Evolutionary conservation across 2,888 invertebrate genomes (phyloP).

Genomic region (Poecilus cupreus): DNA sequence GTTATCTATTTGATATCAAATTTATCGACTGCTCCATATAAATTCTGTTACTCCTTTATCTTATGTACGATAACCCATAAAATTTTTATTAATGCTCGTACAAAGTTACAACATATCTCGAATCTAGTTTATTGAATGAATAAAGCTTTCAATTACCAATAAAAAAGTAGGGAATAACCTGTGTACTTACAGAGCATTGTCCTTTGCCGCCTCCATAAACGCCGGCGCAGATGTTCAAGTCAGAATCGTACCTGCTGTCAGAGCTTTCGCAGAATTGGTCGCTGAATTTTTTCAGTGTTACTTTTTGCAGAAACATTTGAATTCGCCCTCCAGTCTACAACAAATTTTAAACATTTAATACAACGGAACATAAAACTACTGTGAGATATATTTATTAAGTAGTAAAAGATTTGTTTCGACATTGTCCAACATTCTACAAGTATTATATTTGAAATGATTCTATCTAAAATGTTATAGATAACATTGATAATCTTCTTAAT

Average conservation of each 20-base stretch:
- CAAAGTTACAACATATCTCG: background rate
- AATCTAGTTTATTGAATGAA: background rate
- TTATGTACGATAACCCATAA: background rate
- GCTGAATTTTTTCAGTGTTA: constrained; percentile 69
- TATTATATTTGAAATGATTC: too few relatives aligned
- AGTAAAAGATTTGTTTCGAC: too few relatives aligned
- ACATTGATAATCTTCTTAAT: too few relatives aligned
- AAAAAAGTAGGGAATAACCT: background rate
- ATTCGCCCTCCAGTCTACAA: constrained; percentile 69
- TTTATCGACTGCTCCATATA: constrained; percentile 5
- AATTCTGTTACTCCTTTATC: constrained; percentile 9
- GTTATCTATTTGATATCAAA: constrained; percentile 21
- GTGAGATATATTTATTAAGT: too few relatives aligned
- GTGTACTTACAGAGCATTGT: constrained; percentile 70
- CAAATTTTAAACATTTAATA: background rate
- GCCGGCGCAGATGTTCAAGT: constrained; percentile 72
- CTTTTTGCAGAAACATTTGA: constrained; percentile 70
- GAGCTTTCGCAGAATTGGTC: constrained; percentile 70
- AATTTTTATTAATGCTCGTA: constrained; percentile 10
- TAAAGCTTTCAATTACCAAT: constrained; percentile 11
- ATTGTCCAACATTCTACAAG: too few relatives aligned
- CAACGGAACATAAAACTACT: too few relatives aligned
- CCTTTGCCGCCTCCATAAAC: constrained; percentile 72
- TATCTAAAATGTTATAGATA: too few relatives aligned
- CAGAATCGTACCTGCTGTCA: constrained; percentile 67